Conservation (phyloP, 2,113 vertebrate species). For the Gymnobelideus leadbeateri region DNA sequence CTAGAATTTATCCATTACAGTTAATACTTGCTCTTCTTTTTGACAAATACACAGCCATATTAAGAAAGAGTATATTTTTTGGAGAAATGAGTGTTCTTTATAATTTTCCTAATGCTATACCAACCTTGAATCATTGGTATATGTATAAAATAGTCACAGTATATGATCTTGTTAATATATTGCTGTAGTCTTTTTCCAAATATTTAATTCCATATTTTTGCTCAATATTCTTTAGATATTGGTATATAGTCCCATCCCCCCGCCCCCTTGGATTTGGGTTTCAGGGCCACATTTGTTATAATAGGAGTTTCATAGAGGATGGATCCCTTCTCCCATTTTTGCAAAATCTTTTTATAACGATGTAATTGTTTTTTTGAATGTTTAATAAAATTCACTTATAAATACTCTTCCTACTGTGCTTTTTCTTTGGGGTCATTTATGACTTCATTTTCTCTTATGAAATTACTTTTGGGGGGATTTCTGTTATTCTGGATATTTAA, state of each 20-base stretch:
- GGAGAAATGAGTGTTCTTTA: background rate
- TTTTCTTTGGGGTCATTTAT: background rate
- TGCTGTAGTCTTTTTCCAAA: background rate
- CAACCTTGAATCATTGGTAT: background rate
- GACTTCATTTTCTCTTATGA: background rate
- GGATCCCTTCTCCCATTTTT: background rate
- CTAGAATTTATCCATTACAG: background rate
- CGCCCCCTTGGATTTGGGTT: background rate
- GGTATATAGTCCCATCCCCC: background rate
- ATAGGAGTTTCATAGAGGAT: background rate
- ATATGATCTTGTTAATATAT: no score
- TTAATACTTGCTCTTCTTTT: background rate
- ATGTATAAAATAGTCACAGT: background rate
- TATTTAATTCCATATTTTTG: background rate
- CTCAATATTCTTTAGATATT: background rate
- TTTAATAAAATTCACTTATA: background rate
- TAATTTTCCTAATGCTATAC: background rate
- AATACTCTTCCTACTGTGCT: background rate
- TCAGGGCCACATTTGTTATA: background rate
- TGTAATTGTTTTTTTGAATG: background rate
- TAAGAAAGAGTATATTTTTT: background rate
- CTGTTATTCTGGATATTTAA: background rate
- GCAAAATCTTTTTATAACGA: background rate
- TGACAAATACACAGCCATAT: background rate
- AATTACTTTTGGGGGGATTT: background rate